Conservation (phyloP, 2,797 vertebrate genomes). For the Cyclura pinguis region DNA sequence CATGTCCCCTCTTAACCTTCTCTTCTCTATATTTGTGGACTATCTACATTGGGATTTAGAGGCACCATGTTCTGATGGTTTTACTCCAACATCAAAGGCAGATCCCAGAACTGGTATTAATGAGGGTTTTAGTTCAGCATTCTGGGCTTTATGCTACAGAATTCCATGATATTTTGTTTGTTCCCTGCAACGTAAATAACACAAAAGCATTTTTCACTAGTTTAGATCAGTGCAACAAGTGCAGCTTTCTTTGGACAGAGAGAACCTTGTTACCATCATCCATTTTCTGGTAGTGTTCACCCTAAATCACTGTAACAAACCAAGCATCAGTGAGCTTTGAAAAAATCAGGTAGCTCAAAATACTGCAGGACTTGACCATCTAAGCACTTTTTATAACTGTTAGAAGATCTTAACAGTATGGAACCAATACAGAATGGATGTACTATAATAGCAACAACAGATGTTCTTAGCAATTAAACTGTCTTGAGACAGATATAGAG, state of each 20-base stretch:
- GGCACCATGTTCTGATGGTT: neutral
- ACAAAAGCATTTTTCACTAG: neutral
- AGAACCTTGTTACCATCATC: neutral
- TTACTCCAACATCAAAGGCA: neutral
- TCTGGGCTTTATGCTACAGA: neutral
- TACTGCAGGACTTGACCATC: neutral
- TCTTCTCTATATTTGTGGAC: too few relatives aligned
- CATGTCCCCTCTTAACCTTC: too few relatives aligned
- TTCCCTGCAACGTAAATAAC: neutral
- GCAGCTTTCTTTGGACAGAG: neutral
- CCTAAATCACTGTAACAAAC: too few relatives aligned
- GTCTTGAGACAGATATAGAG: neutral
- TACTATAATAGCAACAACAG: neutral
- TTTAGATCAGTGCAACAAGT: neutral
- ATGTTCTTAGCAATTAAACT: neutral
- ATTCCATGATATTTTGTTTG: neutral
- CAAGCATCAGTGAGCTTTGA: neutral
- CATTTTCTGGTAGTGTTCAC: neutral
- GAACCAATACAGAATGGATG: neutral
- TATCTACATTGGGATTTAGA: neutral
- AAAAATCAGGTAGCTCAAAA: neutral
- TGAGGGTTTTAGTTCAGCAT: neutral
- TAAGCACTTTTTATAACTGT: neutral
- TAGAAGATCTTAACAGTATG: neutral
- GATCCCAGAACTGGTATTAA: neutral